Evolutionary conservation across 2,797 vertebrate genomes (phyloP), one percentile per base, ranked within the genome.

Genomic region (Lemur catta): DNA sequence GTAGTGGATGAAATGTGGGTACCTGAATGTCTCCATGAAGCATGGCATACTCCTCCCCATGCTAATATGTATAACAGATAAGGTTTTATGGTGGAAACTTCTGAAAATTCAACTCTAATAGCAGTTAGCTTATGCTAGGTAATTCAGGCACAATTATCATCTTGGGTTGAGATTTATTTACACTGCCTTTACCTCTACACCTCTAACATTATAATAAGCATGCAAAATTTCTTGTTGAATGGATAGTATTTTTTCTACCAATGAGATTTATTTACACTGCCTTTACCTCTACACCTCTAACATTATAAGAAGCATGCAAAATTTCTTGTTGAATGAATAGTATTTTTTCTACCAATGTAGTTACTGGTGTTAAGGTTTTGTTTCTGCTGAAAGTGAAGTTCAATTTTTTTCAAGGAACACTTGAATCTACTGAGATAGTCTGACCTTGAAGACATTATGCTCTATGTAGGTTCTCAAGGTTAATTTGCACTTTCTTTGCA

Each of bases 401-500:
- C 20, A 35, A 1, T 63, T 26, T 48, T 63, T 50, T 79, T 4
- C 4, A 63, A 43, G 1, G 33, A 79, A 46, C 14, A 86, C 4
- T 30, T 89, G 7, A 41, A 2, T 84, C 41, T 90, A 20, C 33
- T 67, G 30, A 46, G 20, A n/a, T 88, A 84, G 6, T 65, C 6
- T 93, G n/a, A 81, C 12, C 48, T 92, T 85, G 9, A 7, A 82
- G 38, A 89, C 12, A 63, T 76, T 80, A 35, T 17, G 84, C 7
- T 76, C 84, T 78, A 69, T 86, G 85, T 85, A 65, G 8, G 15
- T 81, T 0, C 38, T 81, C 18, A 46, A 55, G 91, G 48, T 79
- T 94, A 85, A 87, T 89, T 89, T 96, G 30, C 59, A 89, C 26
- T 76, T 57, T 78, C 38, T 85, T 95, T 92, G 43, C 84, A 57